Conservation (phyloP, 2,888 invertebrate species). For the Sminthurides aquaticus region DNA sequence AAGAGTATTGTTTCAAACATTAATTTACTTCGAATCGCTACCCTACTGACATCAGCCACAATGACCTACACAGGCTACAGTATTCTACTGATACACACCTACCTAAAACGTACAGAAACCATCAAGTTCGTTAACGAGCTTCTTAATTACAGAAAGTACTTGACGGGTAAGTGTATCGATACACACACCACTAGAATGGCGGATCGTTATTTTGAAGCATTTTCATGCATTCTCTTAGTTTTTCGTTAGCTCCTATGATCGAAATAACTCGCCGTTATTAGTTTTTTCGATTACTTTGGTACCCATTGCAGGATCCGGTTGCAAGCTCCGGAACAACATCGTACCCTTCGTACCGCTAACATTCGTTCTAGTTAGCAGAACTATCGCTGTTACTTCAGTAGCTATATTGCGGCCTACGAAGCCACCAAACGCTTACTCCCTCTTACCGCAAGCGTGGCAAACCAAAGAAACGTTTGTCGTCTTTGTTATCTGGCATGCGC, state of each 20-base stretch:
- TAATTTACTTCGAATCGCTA: background rate
- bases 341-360: background rate
- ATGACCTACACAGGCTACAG: background rate
- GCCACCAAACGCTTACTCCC: background rate
- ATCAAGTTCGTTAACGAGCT: background rate
- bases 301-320: background rate
- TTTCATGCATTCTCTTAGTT: no score
- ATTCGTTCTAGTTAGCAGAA: background rate
- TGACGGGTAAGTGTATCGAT: background rate
- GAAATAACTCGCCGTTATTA: no score
- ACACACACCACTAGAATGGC: background rate
- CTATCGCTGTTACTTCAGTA: background rate
- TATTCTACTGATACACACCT: background rate
- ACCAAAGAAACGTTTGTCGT: background rate
- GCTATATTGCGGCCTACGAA: background rate
- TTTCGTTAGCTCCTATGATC: no score
- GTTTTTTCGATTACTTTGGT: no score
- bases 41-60: background rate
- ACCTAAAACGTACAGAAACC: background rate
- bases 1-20: background rate
- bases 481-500: background rate
- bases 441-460: constrained; percentile 1
- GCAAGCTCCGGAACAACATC: background rate
- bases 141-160: background rate
- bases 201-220: no score